Conservation (phyloP, 2,888 invertebrate genomes). For the Ariolimax columbianus region DNA sequence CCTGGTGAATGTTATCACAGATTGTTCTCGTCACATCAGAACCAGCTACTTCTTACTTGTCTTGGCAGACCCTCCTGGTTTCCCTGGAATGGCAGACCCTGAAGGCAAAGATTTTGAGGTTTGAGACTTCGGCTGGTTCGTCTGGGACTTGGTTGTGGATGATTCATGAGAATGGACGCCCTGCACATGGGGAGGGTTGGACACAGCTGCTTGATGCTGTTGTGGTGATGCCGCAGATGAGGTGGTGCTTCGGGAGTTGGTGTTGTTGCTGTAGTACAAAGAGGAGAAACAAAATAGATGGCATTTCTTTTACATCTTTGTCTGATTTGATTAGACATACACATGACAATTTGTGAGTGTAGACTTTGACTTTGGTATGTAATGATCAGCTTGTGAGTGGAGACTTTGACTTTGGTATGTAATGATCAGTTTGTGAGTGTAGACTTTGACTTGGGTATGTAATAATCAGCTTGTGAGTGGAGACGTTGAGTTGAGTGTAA, state of each 20-base stretch:
- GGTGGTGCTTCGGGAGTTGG: not conserved
- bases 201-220: slow-evolving; percentile 12
- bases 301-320: no score
- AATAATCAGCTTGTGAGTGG: no score
- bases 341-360: not conserved
- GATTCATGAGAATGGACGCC: slow-evolving; percentile 14
- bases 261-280: slow-evolving; percentile 19
- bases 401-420: no score
- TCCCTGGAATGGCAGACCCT: not conserved
- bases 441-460: no score
- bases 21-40: not conserved
- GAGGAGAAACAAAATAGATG: not conserved
- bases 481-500: no score
- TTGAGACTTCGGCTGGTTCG: slow-evolving; percentile 12
- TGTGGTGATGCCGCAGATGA: not conserved
- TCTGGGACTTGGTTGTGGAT: slow-evolving; percentile 1
- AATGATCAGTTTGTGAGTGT: no score
- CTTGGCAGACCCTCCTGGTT: not conserved
- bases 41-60: slow-evolving; percentile 27
- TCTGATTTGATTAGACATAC: not conserved
- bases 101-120: not conserved
- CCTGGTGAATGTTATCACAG: not conserved
- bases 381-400: no score
- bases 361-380: no score
- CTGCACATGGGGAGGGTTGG: not conserved